Conservation (phyloP, 1,140 invertebrate species). For the Palaemon carinicauda region DNA sequence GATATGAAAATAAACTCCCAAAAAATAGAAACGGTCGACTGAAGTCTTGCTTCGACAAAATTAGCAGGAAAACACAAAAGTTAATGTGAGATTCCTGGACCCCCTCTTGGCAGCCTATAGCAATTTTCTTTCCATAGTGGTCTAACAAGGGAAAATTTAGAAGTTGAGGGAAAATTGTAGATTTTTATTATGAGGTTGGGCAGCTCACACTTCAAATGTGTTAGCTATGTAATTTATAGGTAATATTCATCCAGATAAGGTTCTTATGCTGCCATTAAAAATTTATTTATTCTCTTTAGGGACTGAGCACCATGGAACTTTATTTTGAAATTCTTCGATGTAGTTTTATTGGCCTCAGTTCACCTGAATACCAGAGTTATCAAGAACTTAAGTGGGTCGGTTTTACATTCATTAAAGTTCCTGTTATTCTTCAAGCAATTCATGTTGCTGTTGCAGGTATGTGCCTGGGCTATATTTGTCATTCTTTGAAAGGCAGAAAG, state of each 20-base stretch:
- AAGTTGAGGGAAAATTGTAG: too few relatives aligned
- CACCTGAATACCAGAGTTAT: conserved; percentile 74
- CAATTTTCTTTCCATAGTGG: neutral
- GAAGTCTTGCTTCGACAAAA: too few relatives aligned
- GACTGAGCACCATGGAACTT: conserved; percentile 66
- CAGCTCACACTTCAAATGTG: neutral
- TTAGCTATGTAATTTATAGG: too few relatives aligned
- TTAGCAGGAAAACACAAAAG: too few relatives aligned
- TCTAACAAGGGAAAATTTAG: too few relatives aligned
- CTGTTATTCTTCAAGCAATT: conserved; percentile 63
- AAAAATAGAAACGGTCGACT: too few relatives aligned
- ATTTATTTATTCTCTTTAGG: conserved; percentile 60
- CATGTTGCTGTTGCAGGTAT: conserved; percentile 55
- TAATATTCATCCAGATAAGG: too few relatives aligned
- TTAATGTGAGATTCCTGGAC: too few relatives aligned
- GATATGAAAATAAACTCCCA: too few relatives aligned
- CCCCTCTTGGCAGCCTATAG: too few relatives aligned
- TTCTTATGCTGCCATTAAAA: too few relatives aligned
- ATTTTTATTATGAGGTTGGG: too few relatives aligned
- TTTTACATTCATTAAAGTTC: conserved; percentile 91
- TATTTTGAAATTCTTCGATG: conserved; percentile 90
- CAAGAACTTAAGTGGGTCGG: conserved; percentile 92
- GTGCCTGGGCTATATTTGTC: neutral
- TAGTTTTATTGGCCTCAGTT: conserved; percentile 86
- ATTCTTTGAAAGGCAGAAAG: neutral